phyloP scores from a whole-genome alignment of 2,888 invertebrate species.

The Gibbula magus region DNA sequence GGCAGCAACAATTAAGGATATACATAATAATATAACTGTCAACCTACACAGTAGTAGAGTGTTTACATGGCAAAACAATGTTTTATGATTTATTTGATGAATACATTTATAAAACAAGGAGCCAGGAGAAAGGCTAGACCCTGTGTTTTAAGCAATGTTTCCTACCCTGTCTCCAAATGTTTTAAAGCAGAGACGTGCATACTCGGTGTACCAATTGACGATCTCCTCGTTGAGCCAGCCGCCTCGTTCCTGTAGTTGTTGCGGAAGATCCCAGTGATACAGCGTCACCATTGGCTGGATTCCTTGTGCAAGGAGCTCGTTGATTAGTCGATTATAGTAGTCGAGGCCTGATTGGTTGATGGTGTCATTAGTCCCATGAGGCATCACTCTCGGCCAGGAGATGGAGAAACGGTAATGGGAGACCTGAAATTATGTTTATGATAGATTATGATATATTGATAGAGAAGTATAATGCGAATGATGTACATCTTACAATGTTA shows the following conservation, averaged over 20 bases:
- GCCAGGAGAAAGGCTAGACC: no score
- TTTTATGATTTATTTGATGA: no score
- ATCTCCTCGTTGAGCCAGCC: slow-evolving; percentile 71
- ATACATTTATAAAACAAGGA: no score
- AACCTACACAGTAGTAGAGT: no score
- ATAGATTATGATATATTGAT: no score
- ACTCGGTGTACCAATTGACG: slow-evolving; percentile 68
- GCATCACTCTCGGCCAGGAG: slow-evolving; percentile 86
- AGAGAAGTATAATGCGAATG: no score
- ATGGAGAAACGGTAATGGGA: slow-evolving; percentile 75
- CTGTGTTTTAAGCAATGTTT: neutral
- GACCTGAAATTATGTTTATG: slow-evolving; percentile 41
- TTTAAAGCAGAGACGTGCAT: slow-evolving; percentile 69
- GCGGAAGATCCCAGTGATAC: slow-evolving; percentile 76
- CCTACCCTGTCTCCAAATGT: slow-evolving; percentile 70
- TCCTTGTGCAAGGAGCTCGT: slow-evolving; percentile 80
- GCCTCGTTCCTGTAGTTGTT: slow-evolving; percentile 74
- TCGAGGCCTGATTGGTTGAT: slow-evolving; percentile 83
- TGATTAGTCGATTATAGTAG: slow-evolving; percentile 86
- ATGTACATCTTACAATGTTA: no score
- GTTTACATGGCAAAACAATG: no score
- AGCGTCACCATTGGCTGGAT: slow-evolving; percentile 80
- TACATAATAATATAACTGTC: no score
- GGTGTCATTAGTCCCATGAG: slow-evolving; percentile 77
- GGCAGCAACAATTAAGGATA: no score